These are phyloP conservation scores for Poeciliopsis occidentalis DNA, from an alignment of 2,113 vertebrate genomes.

Conservation along the genomic window DNA sequence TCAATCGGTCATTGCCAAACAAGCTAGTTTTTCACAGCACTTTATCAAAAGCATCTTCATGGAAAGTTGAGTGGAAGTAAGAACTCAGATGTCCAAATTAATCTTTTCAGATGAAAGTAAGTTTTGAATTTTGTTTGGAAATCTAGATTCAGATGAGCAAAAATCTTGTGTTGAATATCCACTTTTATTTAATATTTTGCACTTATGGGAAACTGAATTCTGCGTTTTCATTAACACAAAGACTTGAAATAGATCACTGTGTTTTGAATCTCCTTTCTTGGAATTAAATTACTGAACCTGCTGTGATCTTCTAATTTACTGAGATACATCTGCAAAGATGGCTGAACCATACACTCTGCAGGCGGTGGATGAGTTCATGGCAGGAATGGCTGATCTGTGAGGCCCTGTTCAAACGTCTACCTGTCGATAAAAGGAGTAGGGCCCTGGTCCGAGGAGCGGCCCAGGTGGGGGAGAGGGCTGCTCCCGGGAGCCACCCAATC, in stretches of 20 bases:
- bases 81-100: too few species aligned
- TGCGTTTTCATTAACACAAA: not conserved
- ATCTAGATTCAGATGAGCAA: not conserved
- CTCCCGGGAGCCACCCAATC: constrained; percentile 77
- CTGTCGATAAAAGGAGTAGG: constrained; percentile 81
- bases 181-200: not conserved
- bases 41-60: too few species aligned
- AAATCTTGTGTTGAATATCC: not conserved
- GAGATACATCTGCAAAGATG: constrained; percentile 18
- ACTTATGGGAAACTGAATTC: not conserved
- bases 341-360: constrained; percentile 11
- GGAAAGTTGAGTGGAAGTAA: too few species aligned
- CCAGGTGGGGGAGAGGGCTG: constrained; percentile 79
- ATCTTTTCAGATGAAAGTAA: too few species aligned
- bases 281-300: not conserved
- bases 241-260: not conserved
- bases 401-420: constrained; percentile 71
- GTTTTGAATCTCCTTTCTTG: not conserved
- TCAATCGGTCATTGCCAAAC: too few species aligned
- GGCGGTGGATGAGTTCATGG: constrained; percentile 50
- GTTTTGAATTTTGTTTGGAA: too few species aligned
- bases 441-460: constrained; percentile 79
- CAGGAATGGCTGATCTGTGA: constrained; percentile 57
- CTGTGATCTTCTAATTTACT: not conserved
- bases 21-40: too few species aligned